Conservation (phyloP, 2,797 vertebrate species). For the Anguilla megastoma region DNA sequence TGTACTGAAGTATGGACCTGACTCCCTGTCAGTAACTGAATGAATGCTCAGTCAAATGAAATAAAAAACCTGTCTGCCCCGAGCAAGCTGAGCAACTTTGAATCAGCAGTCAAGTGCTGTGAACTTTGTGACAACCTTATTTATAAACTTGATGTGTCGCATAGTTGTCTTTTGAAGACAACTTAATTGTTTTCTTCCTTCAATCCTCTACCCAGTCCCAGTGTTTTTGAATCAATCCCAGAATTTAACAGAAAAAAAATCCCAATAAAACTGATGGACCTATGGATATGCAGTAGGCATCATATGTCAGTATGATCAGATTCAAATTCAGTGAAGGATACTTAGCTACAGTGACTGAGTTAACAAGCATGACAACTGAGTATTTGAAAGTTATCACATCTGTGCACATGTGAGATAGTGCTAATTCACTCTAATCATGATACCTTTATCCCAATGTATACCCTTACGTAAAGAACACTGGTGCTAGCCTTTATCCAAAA, state of each 20-base stretch:
- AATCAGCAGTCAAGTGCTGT: neutral
- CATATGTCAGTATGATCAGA: neutral
- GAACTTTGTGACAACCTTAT: neutral
- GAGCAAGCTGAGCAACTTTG: neutral
- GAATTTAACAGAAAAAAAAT: too few species aligned
- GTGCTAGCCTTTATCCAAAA: neutral
- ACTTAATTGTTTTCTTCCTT: too few species aligned
- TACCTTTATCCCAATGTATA: neutral
- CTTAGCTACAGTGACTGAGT: neutral
- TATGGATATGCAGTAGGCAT: too few species aligned
- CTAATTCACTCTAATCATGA: neutral
- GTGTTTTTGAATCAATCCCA: too few species aligned
- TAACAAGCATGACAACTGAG: neutral
- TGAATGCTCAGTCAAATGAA: neutral
- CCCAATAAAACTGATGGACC: too few species aligned
- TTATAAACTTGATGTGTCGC: neutral
- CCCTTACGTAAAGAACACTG: neutral
- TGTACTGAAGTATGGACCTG: neutral
- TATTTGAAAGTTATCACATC: neutral
- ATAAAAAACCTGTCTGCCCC: neutral
- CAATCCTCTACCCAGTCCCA: too few species aligned
- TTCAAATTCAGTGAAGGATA: neutral
- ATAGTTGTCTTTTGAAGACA: too few species aligned
- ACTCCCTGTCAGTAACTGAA: neutral
- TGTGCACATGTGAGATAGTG: neutral